Evolutionary conservation across 2,797 vertebrate species (phyloP).

Genomic region (Alfaro cultratus): DNA sequence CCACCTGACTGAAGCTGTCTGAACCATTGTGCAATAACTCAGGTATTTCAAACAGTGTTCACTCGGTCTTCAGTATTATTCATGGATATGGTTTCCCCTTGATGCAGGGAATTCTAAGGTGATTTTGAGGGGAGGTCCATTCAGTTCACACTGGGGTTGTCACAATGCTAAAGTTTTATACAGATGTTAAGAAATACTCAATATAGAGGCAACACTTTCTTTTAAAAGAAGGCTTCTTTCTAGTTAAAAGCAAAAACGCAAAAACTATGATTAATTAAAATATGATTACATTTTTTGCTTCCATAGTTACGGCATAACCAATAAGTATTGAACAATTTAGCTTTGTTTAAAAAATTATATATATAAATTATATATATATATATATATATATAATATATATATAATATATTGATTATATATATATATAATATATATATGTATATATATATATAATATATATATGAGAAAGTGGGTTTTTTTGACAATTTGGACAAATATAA

Average conservation of each 20-base stretch:
- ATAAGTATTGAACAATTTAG: neutral
- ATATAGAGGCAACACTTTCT: neutral
- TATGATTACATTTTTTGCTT: neutral
- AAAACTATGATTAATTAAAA: neutral
- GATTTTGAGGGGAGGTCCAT: neutral
- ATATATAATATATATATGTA: no score
- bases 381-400: no score
- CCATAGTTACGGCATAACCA: neutral
- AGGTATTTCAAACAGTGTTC: slow-evolving; percentile 62
- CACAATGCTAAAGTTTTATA: neutral
- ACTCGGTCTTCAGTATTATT: slow-evolving; percentile 71
- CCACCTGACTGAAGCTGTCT: neutral
- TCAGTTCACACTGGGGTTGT: neutral
- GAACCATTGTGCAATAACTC: slow-evolving; percentile 9
- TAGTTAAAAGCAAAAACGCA: neutral
- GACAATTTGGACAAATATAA: neutral
- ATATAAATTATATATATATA: no score
- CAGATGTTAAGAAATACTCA: neutral
- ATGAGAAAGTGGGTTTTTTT: neutral
- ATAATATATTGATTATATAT: no score
- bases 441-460: no score
- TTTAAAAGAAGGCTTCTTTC: neutral
- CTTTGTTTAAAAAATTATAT: no score
- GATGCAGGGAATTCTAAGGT: neutral
- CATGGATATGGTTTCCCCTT: neutral